A percentile compares a stretch with the other conserved stretches of the same genome.
These are phyloP conservation scores for Gallinago jamesoni DNA, from an alignment of 2,113 vertebrate species.

Conservation along the genomic window DNA sequence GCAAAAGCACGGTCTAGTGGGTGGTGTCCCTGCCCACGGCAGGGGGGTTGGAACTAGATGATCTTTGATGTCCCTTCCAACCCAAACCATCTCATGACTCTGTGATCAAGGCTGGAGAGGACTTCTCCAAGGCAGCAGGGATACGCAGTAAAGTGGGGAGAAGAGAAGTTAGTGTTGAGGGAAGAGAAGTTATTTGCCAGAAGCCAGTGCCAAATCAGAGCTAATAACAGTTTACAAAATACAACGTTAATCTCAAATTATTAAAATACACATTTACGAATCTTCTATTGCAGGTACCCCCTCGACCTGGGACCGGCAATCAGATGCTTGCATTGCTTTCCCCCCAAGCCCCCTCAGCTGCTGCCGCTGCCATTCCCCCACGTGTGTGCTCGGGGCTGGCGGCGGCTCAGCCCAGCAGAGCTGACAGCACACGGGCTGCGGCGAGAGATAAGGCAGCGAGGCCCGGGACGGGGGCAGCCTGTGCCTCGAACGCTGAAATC, in stretches of 20 bases:
- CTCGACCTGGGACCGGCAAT: not conserved
- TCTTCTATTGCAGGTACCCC: not conserved
- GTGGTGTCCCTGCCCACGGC: too few relatives aligned
- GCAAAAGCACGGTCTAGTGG: not conserved
- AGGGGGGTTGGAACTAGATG: too few relatives aligned
- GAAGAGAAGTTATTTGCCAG: not conserved
- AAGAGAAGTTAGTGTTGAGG: not conserved
- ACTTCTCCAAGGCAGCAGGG: not conserved
- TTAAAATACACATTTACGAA: fast-evolving
- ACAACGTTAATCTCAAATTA: not conserved
- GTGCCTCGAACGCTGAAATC: not conserved
- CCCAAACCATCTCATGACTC: too few relatives aligned
- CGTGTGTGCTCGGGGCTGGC: not conserved
- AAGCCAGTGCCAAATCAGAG: not conserved
- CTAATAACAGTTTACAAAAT: not conserved
- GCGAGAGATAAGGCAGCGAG: not conserved
- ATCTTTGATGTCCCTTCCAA: too few relatives aligned
- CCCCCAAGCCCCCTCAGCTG: not conserved
- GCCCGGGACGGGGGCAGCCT: not conserved
- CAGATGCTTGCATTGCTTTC: not conserved
- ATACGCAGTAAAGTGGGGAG: not conserved
- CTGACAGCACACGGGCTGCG: not conserved
- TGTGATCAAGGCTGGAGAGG: not conserved
- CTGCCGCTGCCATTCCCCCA: not conserved
- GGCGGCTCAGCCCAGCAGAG: not conserved